A percentile compares a stretch with the other conserved stretches of the same genome.
phyloP scores from a whole-genome alignment of 1,140 invertebrate species.

The Hermatobates lingyangjiaoensis region DNA sequence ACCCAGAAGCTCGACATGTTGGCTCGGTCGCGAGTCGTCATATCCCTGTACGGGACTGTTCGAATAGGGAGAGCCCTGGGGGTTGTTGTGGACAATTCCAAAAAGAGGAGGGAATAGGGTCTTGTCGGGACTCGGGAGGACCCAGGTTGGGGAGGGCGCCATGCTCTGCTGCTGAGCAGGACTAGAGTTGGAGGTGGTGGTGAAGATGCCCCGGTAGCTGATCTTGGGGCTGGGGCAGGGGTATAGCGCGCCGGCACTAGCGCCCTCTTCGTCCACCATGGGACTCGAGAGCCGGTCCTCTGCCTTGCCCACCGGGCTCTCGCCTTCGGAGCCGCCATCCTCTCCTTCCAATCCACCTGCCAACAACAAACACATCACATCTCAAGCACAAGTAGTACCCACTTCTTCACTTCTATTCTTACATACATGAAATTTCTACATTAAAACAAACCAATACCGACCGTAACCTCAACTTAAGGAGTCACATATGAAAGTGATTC shows the following conservation, averaged over 20 bases:
- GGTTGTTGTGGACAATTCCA: conserved; percentile 24
- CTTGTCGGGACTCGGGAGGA: conserved; percentile 40
- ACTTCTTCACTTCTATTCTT: no score
- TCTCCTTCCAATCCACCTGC: conserved; percentile 46
- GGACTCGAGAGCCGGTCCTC: conserved; percentile 26
- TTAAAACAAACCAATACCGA: no score
- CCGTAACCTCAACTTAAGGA: no score
- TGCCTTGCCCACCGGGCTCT: conserved; percentile 49
- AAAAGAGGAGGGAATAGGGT: conserved; percentile 35
- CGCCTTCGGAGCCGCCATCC: conserved; percentile 28
- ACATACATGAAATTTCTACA: no score
- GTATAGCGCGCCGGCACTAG: conserved; percentile 25
- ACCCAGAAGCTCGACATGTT: conserved; percentile 36
- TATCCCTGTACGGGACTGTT: conserved; percentile 23
- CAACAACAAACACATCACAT: conserved; percentile 38
- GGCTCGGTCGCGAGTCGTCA: conserved; percentile 26
- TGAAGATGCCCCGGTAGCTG: conserved; percentile 49
- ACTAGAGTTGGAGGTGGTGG: conserved; percentile 37
- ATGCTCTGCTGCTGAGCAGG: conserved; percentile 22
- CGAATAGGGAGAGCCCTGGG: conserved; percentile 19
- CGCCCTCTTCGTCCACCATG: conserved; percentile 6
- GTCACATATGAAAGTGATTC: no score
- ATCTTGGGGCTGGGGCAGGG: conserved; percentile 30
- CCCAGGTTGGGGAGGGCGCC: conserved; percentile 25
- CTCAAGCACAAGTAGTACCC: neutral